These are phyloP conservation scores for Cygnus atratus DNA, from an alignment of 2,113 vertebrate species.

Conservation along the genomic window DNA sequence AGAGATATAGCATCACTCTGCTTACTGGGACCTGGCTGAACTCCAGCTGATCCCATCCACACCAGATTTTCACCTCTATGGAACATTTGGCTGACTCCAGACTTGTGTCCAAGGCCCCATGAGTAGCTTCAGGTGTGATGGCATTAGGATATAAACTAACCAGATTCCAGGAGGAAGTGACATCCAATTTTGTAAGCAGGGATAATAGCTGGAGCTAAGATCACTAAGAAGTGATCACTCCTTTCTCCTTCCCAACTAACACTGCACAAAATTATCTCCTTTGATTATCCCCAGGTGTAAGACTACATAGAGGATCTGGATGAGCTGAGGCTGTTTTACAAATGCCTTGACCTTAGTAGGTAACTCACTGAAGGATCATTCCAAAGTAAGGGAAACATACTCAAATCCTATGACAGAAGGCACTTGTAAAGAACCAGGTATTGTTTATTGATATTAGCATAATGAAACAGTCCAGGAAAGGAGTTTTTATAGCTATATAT, in stretches of 20 bases:
- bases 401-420: neutral
- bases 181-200: neutral
- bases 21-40: rapidly evolving
- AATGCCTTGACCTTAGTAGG: neutral
- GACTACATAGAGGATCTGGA: neutral
- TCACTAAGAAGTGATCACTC: neutral
- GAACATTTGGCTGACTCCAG: neutral
- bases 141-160: neutral
- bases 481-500: neutral
- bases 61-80: neutral
- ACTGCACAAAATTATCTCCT: neutral
- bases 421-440: neutral
- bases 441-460: constrained; percentile 7
- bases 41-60: neutral
- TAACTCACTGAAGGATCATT: neutral
- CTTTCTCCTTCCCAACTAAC: neutral
- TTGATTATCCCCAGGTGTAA: constrained; percentile 15
- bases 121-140: neutral
- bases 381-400: neutral
- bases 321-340: neutral
- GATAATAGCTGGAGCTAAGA: neutral
- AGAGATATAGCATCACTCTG: neutral
- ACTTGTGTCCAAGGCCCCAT: neutral
- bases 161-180: neutral
- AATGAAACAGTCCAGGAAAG: neutral